Base-by-base conservation (phyloP, 2,888 invertebrate species). In the Mesoligia furuncula region DNA sequence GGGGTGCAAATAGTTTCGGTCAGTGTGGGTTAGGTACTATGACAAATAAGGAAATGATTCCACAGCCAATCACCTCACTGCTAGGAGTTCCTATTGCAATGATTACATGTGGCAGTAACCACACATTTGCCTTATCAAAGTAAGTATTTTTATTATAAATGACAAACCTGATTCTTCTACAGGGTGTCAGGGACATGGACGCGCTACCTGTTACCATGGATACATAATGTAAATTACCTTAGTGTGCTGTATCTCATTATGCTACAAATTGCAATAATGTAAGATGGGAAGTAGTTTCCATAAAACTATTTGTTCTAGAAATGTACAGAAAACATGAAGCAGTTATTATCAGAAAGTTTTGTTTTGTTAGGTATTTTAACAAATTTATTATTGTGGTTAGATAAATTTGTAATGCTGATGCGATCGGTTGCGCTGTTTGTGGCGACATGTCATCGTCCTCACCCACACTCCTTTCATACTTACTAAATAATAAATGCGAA, bases 1-100 rank as follows among this genome's bases (percentile, higher is more conserved):
- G 99, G 98, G 99, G 99, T 66, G 98, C 98, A 59, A 99, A 99
- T 90, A 97, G 97, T 77, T 97, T 97, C 91, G 99, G 99, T 0
- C 99, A 99, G 91, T 97, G 99, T 82, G 99, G 99, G 11, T 92
- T 98, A 69, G 98, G 98, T n/a, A 95, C 96, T 36, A 95, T 97
- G 79, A 95, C 97, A 31, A 95, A 94, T 73, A 97, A 97, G 86
- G 97, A 98, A 92, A 93, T 96, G 73, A 97, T 95, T 79, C 99
- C 99, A 7, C 97, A 96, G 84, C 95, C 97, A 65, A 96, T 99
- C 59, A 95, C 95, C 48, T 97, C 98, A 36, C 93, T 99, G 66
- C 92, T 97, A 67, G 98, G 98, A 42, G 97, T 99, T 85, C 99
- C 99, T 8, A 97, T 99, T 87, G 97, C 98, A 31, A 97, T 97